These are phyloP conservation scores for Temnothorax rugatulus DNA, from an alignment of 2,888 invertebrate genomes.

Conservation along the genomic window DNA sequence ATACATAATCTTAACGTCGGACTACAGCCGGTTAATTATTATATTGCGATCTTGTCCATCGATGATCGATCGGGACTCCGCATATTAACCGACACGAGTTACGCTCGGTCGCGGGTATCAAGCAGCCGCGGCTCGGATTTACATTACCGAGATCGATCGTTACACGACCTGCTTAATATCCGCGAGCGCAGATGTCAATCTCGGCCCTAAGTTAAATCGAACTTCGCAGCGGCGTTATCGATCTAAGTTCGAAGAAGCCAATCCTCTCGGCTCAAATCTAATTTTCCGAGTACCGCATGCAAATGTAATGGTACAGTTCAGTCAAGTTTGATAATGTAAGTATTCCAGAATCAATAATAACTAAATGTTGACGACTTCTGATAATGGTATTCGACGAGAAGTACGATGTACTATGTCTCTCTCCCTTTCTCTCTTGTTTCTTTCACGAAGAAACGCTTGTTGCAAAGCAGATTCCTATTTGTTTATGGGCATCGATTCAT, in stretches of 20 bases:
- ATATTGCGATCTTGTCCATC: slow-evolving; percentile 36
- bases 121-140: slow-evolving; percentile 21
- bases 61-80: slow-evolving; percentile 56
- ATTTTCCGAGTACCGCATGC: not conserved
- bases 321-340: not conserved
- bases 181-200: slow-evolving; percentile 51
- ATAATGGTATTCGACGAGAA: not conserved
- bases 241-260: not conserved
- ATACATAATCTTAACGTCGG: slow-evolving; percentile 51
- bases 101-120: slow-evolving; percentile 40
- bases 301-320: not conserved
- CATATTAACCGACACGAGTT: slow-evolving; percentile 44
- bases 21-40: slow-evolving; percentile 38
- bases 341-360: slow-evolving; percentile 11
- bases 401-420: not conserved
- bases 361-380: not conserved
- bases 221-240: slow-evolving; percentile 5
- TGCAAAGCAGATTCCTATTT: not conserved
- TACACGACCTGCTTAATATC: slow-evolving; percentile 37
- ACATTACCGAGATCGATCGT: slow-evolving; percentile 14
- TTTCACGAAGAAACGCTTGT: not conserved
- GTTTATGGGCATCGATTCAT: slow-evolving; percentile 1
- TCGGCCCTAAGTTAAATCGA: slow-evolving; percentile 45
- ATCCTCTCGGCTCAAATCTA: not conserved
- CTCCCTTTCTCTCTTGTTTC: not conserved